Evolutionary conservation across 2,888 invertebrate species (phyloP).

Genomic region (Lumbricus terrestris): DNA sequence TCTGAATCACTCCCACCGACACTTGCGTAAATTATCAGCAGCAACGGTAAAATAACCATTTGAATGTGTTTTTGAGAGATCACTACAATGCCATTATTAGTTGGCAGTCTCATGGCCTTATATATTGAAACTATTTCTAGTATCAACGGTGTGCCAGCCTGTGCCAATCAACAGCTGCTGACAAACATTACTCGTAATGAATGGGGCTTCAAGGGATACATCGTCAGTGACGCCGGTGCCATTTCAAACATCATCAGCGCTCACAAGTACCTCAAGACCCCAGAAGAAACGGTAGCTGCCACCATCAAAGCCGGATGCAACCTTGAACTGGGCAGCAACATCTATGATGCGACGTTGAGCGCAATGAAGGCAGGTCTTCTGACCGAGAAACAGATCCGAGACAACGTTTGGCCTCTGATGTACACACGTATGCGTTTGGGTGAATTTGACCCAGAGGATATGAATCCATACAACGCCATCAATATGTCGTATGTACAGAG

Average conservation of each 20-base stretch:
- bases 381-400: conserved; percentile 32
- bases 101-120: background rate
- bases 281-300: conserved; percentile 40
- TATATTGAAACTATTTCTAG: conserved; percentile 37
- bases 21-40: too few species aligned
- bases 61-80: background rate
- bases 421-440: conserved; percentile 43
- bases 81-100: background rate
- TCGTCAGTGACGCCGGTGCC: conserved; percentile 53
- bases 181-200: conserved; percentile 49
- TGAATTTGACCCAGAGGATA: conserved; percentile 42
- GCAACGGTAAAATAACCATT: too few species aligned
- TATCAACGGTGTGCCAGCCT: conserved; percentile 54
- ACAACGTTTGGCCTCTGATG: conserved; percentile 39
- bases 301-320: conserved; percentile 46
- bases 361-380: conserved; percentile 28
- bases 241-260: conserved; percentile 46
- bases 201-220: conserved; percentile 53
- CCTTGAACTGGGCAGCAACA: conserved; percentile 40
- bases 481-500: conserved; percentile 41
- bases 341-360: conserved; percentile 16
- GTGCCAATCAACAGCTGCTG: conserved; percentile 49
- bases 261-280: conserved; percentile 44
- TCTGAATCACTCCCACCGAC: too few species aligned
- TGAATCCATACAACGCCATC: conserved; percentile 48